Evolutionary conservation across 2,113 vertebrate species (phyloP), one percentile per base, ranked within the genome.

Genomic region (Meriones unguiculatus): DNA sequence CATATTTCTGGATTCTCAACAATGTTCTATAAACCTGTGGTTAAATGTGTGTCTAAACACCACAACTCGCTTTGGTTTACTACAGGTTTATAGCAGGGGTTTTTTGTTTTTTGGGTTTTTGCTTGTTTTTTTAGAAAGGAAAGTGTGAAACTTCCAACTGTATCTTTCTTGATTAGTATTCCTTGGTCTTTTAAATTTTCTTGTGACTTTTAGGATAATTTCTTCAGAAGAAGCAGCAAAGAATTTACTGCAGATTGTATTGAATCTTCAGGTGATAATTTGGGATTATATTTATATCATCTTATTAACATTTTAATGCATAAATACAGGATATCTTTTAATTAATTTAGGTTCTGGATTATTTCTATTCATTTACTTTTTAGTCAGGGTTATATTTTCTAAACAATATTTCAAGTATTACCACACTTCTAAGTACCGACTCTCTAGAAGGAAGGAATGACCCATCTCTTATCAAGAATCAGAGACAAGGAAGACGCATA

Each of bases 351-450:
- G 18, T 77, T 46, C 50, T 10, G 17, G 28, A 59, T 5, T 10
- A 82, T 78, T 93, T 93, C 88, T 95, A 78, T 25, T 73, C 30
- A 62, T 84, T 77, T 65, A 90, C 50, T 62, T 94, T 96, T 78
- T 73, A 72, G 81, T 30, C 1, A n/a, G 32, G 17, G 18, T 17
- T 24, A 32, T n/a, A 54, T 89, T 94, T 64, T 94, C 22, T 90
- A 57, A 85, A 62, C 78, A 82, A 38, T 41, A 80, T 87, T 30
- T 72, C n/a, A 73, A 72, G 12, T 90, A 35, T 84, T 84, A 28
- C 54, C 32, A 90, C 32, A 62, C n/a, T 57, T 86, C 41, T 92
- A 59, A 92, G 46, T 82, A 82, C 59, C 73, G 72, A 32, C 62
- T 8, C 24, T 76, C 32, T 54, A 80, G 89, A 85, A 89, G 59